A percentile compares a stretch with the other conserved stretches of the same genome.
Conservation (phyloP, 2,888 invertebrate species). For the Tetranychus truncatus region DNA sequence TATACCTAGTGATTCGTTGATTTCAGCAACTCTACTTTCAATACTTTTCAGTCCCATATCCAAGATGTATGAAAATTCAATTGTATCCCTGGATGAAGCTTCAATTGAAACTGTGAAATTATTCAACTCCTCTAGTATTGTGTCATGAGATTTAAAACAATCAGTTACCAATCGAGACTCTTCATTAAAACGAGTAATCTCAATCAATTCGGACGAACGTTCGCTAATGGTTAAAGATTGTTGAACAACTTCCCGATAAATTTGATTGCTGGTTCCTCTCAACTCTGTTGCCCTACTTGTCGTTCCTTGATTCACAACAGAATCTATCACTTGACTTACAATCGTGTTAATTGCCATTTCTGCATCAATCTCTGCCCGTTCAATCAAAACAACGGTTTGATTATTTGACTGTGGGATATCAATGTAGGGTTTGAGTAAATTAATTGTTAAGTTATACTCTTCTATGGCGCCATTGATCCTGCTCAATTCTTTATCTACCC, state of each 20-base stretch:
- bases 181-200: neutral
- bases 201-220: neutral
- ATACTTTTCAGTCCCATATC: neutral
- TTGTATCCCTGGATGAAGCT: neutral
- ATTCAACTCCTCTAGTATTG: neutral
- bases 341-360: neutral
- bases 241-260: neutral
- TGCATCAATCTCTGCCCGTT: neutral
- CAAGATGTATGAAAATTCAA: neutral
- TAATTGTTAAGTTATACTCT: neutral
- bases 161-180: neutral
- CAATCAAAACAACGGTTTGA: neutral
- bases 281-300: neutral
- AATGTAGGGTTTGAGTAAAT: neutral
- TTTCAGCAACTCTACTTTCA: neutral
- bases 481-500: neutral
- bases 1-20: constrained; percentile 21
- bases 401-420: neutral
- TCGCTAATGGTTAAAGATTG: neutral
- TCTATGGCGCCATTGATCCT: neutral
- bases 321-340: neutral
- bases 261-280: neutral
- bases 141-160: neutral
- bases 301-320: neutral
- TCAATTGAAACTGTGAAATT: neutral